A percentile compares a stretch with the other conserved stretches of the same genome.
phyloP scores from a whole-genome alignment of 2,888 invertebrate genomes.

The Germaria angustata region DNA sequence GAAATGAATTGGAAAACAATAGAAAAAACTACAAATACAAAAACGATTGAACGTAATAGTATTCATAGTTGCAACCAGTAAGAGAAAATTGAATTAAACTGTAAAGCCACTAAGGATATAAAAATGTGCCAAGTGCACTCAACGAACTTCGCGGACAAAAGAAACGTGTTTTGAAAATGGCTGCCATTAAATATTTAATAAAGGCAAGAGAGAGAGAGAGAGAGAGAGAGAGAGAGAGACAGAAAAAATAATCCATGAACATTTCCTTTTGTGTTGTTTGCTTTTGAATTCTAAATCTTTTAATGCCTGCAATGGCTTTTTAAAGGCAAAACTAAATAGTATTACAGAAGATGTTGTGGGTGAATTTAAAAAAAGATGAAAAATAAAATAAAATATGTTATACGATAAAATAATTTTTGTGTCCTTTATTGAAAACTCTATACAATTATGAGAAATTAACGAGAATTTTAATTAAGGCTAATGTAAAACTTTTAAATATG shows the following conservation, averaged over 20 bases:
- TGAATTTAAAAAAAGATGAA: too few relatives aligned
- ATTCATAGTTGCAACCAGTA: background rate
- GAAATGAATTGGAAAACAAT: constrained; percentile 34
- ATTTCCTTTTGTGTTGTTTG: background rate
- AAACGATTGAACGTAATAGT: background rate
- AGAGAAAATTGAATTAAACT: constrained; percentile 22
- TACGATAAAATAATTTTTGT: too few relatives aligned
- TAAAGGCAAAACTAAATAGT: background rate
- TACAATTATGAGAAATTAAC: too few relatives aligned
- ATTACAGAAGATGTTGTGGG: too few relatives aligned
- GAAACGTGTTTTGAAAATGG: background rate
- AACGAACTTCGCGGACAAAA: background rate
- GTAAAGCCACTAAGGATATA: background rate
- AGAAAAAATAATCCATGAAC: background rate
- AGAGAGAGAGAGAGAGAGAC: background rate
- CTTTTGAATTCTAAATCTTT: background rate
- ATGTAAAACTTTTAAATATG: too few relatives aligned
- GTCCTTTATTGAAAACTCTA: too few relatives aligned
- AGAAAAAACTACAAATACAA: background rate
- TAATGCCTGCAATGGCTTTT: background rate
- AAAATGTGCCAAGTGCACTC: constrained; percentile 10
- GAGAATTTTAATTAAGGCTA: too few relatives aligned
- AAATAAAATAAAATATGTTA: too few relatives aligned
- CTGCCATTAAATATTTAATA: background rate
- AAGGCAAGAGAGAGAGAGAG: too few relatives aligned